These are phyloP conservation scores for Ceriagrion tenellum DNA, from an alignment of 2,888 invertebrate species.

Conservation along the genomic window DNA sequence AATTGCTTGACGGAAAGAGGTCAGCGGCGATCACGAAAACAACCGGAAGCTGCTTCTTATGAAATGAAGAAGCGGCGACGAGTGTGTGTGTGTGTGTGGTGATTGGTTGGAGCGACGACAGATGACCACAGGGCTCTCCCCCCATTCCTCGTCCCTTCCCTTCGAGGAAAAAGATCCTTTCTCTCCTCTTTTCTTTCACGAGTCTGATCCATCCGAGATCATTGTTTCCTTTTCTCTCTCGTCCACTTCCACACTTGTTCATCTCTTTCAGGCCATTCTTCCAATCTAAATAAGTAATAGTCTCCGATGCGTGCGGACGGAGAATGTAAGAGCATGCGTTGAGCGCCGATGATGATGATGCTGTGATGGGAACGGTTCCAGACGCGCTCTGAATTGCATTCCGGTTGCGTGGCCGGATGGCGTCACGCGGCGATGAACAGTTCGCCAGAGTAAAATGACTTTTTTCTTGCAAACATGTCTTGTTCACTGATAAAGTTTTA, in stretches of 20 bases:
- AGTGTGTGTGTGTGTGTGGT: not conserved
- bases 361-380: not conserved
- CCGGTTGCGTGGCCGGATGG: not conserved
- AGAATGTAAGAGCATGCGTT: not conserved
- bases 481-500: too few species aligned
- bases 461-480: too few species aligned
- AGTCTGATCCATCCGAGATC: not conserved
- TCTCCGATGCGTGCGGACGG: not conserved
- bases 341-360: not conserved
- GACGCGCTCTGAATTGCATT: not conserved
- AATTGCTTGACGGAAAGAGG: slow-evolving; percentile 67
- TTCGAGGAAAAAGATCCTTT: not conserved
- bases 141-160: not conserved
- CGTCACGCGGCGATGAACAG: too few species aligned
- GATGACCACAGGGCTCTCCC: slow-evolving; percentile 38
- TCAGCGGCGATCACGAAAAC: slow-evolving; percentile 61
- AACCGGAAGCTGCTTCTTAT: slow-evolving; percentile 67
- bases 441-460: too few species aligned
- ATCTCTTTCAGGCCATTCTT: not conserved
- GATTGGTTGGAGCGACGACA: slow-evolving; percentile 20
- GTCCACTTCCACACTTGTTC: not conserved
- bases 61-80: slow-evolving; percentile 64
- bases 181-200: not conserved
- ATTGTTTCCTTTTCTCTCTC: slow-evolving; percentile 26
- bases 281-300: slow-evolving; percentile 5